Conservation (phyloP, 2,888 invertebrate species). For the Xylophagus ater region DNA sequence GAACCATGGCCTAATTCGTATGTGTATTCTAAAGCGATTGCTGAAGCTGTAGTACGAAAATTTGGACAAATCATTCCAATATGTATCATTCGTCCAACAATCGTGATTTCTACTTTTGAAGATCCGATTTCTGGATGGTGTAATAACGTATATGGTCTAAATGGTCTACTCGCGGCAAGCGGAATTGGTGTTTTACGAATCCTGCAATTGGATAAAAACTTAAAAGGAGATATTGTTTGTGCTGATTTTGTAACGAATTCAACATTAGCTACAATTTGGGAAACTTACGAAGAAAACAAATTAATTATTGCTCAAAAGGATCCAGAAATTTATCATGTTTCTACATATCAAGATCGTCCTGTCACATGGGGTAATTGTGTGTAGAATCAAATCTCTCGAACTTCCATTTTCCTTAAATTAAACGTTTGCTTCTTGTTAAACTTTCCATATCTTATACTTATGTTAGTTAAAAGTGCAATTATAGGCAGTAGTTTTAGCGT, state of each 20-base stretch:
- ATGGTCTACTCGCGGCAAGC: constrained; percentile 20
- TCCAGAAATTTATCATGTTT: constrained; percentile 20
- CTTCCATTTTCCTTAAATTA: too few species aligned
- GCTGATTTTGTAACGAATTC: constrained; percentile 26
- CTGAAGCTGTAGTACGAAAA: constrained; percentile 23
- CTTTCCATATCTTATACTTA: too few species aligned
- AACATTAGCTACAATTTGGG: constrained; percentile 23
- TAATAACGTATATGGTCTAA: constrained; percentile 22
- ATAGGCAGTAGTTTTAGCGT: too few species aligned
- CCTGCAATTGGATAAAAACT: constrained; percentile 9
- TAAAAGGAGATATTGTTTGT: constrained; percentile 22
- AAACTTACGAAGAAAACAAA: constrained; percentile 13
- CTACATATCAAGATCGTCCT: constrained; percentile 18
- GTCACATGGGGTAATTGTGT: constrained; percentile 18
- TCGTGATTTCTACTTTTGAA: constrained; percentile 23
- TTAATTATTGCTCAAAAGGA: constrained; percentile 1
- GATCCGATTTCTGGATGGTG: constrained; percentile 25
- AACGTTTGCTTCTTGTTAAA: too few species aligned
- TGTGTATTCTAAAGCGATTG: constrained; percentile 23
- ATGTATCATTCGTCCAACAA: constrained; percentile 23
- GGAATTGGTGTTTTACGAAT: constrained; percentile 22
- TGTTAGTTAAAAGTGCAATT: too few species aligned
- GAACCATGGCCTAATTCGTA: constrained; percentile 25
- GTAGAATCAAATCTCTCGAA: too few species aligned
- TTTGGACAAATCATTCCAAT: constrained; percentile 19